Evolutionary conservation across 2,888 invertebrate species (phyloP).

Genomic region (Drosophila histrio): DNA sequence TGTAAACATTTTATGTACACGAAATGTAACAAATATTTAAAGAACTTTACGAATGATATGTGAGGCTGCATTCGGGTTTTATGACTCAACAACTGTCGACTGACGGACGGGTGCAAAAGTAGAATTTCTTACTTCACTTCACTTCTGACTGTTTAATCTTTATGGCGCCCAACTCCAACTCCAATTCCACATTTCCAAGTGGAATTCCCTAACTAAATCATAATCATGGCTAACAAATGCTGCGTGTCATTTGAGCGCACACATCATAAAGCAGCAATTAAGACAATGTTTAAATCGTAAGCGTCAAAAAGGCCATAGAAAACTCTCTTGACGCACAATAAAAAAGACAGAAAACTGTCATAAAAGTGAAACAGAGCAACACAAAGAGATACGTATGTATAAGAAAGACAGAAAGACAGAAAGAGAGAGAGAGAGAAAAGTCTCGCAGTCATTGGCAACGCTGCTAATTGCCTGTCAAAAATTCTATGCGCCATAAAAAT

Average conservation of each 20-base stretch:
- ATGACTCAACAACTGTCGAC: constrained; percentile 32
- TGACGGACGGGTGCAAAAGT: constrained; percentile 54
- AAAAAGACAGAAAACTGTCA: constrained; percentile 65
- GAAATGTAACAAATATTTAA: constrained; percentile 66
- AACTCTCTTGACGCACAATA: constrained; percentile 64
- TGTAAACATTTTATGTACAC: constrained; percentile 70
- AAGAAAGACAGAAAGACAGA: neutral
- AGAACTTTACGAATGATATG: constrained; percentile 75
- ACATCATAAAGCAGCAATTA: constrained; percentile 79
- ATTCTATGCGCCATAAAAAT: constrained; percentile 65
- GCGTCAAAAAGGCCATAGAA: constrained; percentile 76
- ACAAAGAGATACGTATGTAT: neutral
- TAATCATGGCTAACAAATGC: constrained; percentile 70
- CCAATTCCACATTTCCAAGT: neutral
- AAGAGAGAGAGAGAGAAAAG: constrained; percentile 12
- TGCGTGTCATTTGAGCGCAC: constrained; percentile 75
- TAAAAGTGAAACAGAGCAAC: constrained; percentile 53
- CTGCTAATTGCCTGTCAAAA: constrained; percentile 77
- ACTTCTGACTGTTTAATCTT: constrained; percentile 65
- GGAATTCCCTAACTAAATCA: constrained; percentile 60
- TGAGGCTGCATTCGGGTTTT: constrained; percentile 54
- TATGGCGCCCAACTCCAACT: constrained; percentile 52
- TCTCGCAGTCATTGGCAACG: constrained; percentile 68
- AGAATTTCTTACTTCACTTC: constrained; percentile 60
- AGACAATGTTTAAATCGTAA: constrained; percentile 77